Conservation (phyloP, 2,797 vertebrate genomes). For the Acestrorhynchus altus region DNA sequence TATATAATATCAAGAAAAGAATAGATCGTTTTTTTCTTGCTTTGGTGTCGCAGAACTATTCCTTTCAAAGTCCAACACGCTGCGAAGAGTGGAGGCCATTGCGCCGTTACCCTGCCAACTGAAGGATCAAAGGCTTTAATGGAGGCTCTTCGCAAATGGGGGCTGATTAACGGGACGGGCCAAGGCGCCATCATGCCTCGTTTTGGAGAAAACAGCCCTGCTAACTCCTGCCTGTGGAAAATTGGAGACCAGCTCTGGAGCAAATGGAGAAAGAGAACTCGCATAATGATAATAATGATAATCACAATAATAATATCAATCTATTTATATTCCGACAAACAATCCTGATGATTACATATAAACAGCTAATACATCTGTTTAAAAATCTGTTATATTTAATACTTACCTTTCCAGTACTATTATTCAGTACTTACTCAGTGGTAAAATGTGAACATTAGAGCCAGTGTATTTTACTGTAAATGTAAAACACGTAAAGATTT, state of each 20-base stretch:
- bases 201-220: conserved; percentile 12
- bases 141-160: conserved; percentile 30
- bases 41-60: conserved; percentile 18
- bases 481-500: too few species aligned
- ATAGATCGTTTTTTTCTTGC: neutral
- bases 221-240: conserved; percentile 21
- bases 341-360: too few species aligned
- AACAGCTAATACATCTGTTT: too few species aligned
- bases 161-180: conserved; percentile 48
- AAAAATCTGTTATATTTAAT: too few species aligned
- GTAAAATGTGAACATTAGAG: too few species aligned
- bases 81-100: conserved; percentile 31
- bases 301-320: neutral
- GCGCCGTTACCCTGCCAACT: conserved; percentile 22
- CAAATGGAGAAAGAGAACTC: neutral
- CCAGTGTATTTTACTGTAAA: too few species aligned
- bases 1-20: too few species aligned
- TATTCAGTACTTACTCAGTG: neutral
- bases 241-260: neutral
- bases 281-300: too few species aligned
- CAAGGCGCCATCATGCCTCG: conserved; percentile 17
- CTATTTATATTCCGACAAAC: neutral
- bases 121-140: conserved; percentile 51
- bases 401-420: neutral
- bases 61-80: neutral